Conservation (phyloP, 2,797 vertebrate species). For the Ceryle rudis region DNA sequence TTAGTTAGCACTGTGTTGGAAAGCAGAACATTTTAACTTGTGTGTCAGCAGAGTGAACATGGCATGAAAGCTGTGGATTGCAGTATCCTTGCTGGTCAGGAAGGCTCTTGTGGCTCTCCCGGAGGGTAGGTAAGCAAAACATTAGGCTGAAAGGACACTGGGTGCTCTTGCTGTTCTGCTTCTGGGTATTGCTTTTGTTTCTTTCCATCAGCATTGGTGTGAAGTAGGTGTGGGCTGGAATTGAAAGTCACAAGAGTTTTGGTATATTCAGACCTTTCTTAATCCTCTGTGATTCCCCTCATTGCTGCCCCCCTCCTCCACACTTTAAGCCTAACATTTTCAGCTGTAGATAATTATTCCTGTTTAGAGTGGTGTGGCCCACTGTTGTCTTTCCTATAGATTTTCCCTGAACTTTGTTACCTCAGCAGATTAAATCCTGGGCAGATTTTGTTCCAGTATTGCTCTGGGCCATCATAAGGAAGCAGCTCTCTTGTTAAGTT, state of each 20-base stretch:
- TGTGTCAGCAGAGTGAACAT: neutral
- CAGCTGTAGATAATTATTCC: neutral
- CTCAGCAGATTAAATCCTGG: neutral
- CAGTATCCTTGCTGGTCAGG: neutral
- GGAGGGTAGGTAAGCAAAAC: neutral
- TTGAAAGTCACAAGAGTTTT: neutral
- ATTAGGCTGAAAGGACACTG: neutral
- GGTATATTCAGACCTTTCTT: neutral
- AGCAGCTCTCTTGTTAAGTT: slow-evolving; percentile 11
- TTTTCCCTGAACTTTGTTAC: neutral
- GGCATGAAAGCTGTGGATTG: neutral
- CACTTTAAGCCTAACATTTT: neutral
- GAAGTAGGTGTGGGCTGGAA: neutral
- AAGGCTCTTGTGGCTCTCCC: neutral
- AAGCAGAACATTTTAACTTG: neutral
- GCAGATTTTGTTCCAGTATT: neutral
- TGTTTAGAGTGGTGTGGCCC: neutral
- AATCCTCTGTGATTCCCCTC: neutral
- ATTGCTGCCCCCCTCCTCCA: neutral
- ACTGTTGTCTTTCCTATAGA: neutral
- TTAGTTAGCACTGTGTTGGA: neutral
- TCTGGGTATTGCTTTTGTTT: neutral
- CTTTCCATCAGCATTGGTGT: neutral
- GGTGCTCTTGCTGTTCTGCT: neutral
- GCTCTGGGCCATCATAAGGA: neutral